Percentiles rank a stretch among this genome's conserved stretches.
These are phyloP conservation scores for Ischnura elegans DNA, from an alignment of 2,888 invertebrate genomes.

Conservation along the genomic window DNA sequence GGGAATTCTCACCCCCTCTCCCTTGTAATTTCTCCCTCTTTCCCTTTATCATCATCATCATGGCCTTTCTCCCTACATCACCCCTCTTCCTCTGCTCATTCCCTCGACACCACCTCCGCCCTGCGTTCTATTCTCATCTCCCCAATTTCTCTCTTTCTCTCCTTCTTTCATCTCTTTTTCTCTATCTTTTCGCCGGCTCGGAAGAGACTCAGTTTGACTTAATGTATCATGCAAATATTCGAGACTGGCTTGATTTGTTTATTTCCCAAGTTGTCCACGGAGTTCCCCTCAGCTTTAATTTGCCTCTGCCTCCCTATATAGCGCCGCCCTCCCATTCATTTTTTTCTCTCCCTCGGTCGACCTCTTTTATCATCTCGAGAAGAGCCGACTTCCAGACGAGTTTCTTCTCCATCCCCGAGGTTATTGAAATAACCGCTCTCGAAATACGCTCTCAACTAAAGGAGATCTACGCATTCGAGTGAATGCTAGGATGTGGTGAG, in stretches of 20 bases:
- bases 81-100: neutral
- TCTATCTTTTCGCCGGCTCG: neutral
- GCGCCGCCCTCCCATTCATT: neutral
- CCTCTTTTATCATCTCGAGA: neutral
- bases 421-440: neutral
- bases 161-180: no score
- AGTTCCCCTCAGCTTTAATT: neutral
- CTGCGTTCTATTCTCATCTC: neutral
- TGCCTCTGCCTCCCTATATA: neutral
- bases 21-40: no score
- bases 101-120: neutral
- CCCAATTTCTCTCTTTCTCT: neutral
- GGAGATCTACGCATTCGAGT: neutral
- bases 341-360: neutral
- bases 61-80: neutral
- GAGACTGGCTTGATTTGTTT: conserved; percentile 26
- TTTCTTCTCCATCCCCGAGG: neutral
- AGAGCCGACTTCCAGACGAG: neutral
- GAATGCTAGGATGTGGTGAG: neutral
- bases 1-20: neutral
- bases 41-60: neutral
- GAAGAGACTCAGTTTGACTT: conserved; percentile 10
- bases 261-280: neutral
- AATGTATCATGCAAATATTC: conserved; percentile 21
- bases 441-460: neutral